Conservation (phyloP, 2,888 invertebrate species). For the Polia nebulosa region DNA sequence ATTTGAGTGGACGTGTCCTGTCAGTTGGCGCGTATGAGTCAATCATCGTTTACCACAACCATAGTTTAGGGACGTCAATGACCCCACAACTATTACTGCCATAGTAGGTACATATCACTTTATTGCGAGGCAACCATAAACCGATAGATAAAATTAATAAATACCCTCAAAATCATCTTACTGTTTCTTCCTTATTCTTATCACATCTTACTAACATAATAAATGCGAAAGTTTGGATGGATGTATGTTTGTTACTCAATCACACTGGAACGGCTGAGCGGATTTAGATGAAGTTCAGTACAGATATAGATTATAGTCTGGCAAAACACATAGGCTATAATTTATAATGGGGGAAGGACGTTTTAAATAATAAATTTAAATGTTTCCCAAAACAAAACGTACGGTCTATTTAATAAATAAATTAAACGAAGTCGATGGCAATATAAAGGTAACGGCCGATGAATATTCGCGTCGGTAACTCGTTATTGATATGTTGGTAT, state of each 20-base stretch:
- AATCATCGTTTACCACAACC: conserved; percentile 38
- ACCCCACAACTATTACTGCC: not conserved
- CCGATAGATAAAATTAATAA: not conserved
- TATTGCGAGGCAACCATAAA: conserved; percentile 3
- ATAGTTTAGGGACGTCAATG: not conserved
- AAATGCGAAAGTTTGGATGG: too few relatives aligned
- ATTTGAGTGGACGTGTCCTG: conserved; percentile 7
- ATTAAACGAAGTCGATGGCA: conserved; percentile 39
- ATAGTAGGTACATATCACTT: not conserved
- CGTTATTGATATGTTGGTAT: conserved; percentile 61
- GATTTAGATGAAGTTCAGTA: too few relatives aligned
- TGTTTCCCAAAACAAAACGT: conserved; percentile 27
- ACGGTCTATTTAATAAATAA: conserved; percentile 41
- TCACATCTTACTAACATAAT: too few relatives aligned
- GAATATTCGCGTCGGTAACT: conserved; percentile 59
- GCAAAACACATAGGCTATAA: too few relatives aligned
- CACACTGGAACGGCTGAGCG: too few relatives aligned
- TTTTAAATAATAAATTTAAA: conserved; percentile 37
- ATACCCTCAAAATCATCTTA: conserved; percentile 1
- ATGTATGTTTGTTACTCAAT: too few relatives aligned
- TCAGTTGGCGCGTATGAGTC: conserved; percentile 23
- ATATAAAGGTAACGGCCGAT: conserved; percentile 54
- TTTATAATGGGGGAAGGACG: too few relatives aligned
- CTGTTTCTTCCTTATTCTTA: too few relatives aligned
- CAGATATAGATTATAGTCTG: too few relatives aligned